Evolutionary conservation across 2,113 vertebrate genomes (phyloP), one percentile per base, ranked within the genome.

Genomic region (Micronycteris hirsuta): DNA sequence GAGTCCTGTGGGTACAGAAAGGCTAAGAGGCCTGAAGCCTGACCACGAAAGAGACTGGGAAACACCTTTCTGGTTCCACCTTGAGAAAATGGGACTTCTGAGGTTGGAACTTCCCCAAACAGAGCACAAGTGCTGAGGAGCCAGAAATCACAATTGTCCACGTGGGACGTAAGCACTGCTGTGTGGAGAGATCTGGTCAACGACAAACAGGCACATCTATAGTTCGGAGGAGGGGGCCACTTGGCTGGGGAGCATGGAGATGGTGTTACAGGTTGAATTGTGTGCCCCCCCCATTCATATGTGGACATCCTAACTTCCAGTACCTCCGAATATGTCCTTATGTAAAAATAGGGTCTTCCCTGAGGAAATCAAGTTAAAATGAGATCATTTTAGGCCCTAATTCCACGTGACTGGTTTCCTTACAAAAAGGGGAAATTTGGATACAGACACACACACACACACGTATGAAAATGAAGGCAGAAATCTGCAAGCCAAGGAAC

Each of bases 81-180:
- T 65, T 26, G 16, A 9, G 45, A 31, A 65, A 74, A 89, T 15
- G 45, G 45, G 56, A 73, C 36, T 36, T 45, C 33, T 63, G 43
- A 43, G 76, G 22, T 20, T 54, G 16, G 77, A 74, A 89, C 74
- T 36, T 74, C 45, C 85, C 74, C 84, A 71, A 49, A 73, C n/a
- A 54, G 47, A 54, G 47, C n/a, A 41, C 63, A 61, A n/a, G 43
- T 82, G 28, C 67, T 12, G 7, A 73, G 56, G 65, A 82, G 15
- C 65, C 67, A 65, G 65, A 80, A 74, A 15, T 65, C 22, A n/a
- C 20, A 3, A 43, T 15, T 28, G 15, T 28, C 41, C 38, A n/a
- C 3, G 19, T 28, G 41, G 52, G 49, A 4, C 26, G 20, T 20
- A 12, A 20, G 41, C 41, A 74, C 43, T 31, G 17, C 47, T 31